A percentile compares a stretch with the other conserved stretches of the same genome.
phyloP scores from a whole-genome alignment of 2,797 vertebrate species.

The Coluber constrictor region DNA sequence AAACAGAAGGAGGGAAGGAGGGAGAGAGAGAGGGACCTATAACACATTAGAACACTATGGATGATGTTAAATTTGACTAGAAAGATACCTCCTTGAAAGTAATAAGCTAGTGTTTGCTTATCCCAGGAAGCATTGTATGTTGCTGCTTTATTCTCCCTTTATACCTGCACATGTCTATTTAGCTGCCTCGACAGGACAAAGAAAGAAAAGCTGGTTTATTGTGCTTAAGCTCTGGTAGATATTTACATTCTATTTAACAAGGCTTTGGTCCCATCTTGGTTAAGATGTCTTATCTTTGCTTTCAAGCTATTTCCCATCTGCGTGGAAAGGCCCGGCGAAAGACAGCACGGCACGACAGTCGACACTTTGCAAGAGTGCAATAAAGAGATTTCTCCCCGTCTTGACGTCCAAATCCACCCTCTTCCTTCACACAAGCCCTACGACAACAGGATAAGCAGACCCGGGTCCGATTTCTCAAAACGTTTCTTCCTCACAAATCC shows the following conservation, averaged over 20 bases:
- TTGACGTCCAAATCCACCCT: background rate
- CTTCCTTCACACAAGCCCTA: background rate
- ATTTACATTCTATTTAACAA: background rate
- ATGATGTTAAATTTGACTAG: background rate
- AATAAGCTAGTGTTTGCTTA: background rate
- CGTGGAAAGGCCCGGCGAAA: background rate
- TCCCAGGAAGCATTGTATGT: background rate
- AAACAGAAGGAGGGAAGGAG: background rate
- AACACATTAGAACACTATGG: background rate
- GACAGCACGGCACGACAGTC: background rate
- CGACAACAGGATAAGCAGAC: background rate
- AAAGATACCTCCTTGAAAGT: background rate
- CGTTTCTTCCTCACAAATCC: background rate
- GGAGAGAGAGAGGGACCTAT: background rate
- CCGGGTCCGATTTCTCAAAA: background rate
- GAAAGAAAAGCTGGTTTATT: background rate
- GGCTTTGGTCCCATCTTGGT: background rate
- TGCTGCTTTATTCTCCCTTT: background rate
- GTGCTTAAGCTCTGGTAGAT: background rate
- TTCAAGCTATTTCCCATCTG: background rate
- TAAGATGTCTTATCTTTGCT: background rate
- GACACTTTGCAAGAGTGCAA: background rate
- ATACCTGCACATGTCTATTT: background rate
- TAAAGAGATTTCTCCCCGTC: background rate
- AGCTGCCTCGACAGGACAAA: background rate